Evolutionary conservation across 2,888 invertebrate genomes (phyloP).

Genomic region (Trichopria drosophilae): DNA sequence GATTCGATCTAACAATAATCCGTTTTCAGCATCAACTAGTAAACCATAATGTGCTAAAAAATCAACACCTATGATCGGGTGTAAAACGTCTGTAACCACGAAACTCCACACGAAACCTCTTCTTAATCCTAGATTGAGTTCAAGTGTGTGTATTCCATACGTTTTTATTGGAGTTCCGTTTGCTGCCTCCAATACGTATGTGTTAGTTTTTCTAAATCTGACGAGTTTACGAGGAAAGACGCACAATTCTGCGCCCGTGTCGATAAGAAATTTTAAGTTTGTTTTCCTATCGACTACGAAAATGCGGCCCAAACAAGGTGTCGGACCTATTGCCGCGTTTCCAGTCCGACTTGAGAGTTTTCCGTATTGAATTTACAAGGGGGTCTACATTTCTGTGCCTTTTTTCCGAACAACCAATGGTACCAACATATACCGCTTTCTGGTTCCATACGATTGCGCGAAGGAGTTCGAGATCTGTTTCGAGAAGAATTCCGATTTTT

Average conservation of each 20-base stretch:
- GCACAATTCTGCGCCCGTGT: constrained; percentile 34
- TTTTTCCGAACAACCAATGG: constrained; percentile 17
- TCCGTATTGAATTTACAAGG: constrained; percentile 26
- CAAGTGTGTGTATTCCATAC: constrained; percentile 39
- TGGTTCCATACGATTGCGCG: no score
- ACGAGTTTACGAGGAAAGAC: constrained; percentile 32
- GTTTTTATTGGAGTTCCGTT: constrained; percentile 46
- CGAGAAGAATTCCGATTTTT: no score
- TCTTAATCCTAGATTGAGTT: constrained; percentile 43
- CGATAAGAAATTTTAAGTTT: no score
- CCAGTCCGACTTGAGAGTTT: constrained; percentile 32
- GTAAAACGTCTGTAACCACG: constrained; percentile 45
- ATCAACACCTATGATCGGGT: constrained; percentile 49
- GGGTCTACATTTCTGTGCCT: constrained; percentile 14
- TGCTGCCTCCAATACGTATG: constrained; percentile 45
- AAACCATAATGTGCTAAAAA: constrained; percentile 45
- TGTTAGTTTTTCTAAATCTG: constrained; percentile 30
- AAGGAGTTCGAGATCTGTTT: no score
- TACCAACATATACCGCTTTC: no score
- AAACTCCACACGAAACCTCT: constrained; percentile 46
- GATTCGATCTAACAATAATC: constrained; percentile 34
- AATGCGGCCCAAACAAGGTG: constrained; percentile 30
- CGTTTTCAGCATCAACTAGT: constrained; percentile 41
- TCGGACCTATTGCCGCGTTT: constrained; percentile 38
- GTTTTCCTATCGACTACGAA: constrained; percentile 25